phyloP scores from a whole-genome alignment of 2,113 vertebrate genomes.

The Amia ocellicauda region DNA sequence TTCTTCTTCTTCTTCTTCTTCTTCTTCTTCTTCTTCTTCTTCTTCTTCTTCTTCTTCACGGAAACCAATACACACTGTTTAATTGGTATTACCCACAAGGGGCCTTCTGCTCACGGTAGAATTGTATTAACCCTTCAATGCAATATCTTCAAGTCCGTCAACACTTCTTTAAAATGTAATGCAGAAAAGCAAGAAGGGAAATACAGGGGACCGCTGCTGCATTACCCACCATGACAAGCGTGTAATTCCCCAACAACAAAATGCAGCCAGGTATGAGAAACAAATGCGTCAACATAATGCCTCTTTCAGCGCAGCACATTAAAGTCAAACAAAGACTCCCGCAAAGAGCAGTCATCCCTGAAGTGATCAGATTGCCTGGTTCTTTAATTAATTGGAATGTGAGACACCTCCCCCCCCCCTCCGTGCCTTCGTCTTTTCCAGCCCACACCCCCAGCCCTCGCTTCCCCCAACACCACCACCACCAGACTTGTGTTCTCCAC shows the following conservation, averaged over 20 bases:
- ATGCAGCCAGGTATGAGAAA: no score
- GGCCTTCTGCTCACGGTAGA: conserved; percentile 23
- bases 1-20: no score
- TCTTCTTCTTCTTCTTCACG: neutral
- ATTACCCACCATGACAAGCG: neutral
- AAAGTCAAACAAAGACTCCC: neutral
- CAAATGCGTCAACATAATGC: neutral
- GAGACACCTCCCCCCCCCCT: neutral
- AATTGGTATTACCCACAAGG: conserved; percentile 23
- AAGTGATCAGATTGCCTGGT: conserved; percentile 5
- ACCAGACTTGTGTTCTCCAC: neutral
- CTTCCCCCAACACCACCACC: no score
- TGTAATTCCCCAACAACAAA: neutral
- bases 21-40: no score
- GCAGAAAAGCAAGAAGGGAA: neutral
- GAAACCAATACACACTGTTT: conserved; percentile 11
- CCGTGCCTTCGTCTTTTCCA: neutral
- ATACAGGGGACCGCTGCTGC: neutral
- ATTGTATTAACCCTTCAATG: conserved; percentile 21
- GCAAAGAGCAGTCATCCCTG: neutral
- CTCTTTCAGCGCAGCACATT: neutral
- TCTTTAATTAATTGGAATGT: conserved; percentile 13
- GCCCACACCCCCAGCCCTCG: neutral
- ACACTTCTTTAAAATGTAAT: no score
- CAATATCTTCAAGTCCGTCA: neutral